Evolutionary conservation across 2,888 invertebrate species (phyloP).

Genomic region (Pomacea canaliculata): DNA sequence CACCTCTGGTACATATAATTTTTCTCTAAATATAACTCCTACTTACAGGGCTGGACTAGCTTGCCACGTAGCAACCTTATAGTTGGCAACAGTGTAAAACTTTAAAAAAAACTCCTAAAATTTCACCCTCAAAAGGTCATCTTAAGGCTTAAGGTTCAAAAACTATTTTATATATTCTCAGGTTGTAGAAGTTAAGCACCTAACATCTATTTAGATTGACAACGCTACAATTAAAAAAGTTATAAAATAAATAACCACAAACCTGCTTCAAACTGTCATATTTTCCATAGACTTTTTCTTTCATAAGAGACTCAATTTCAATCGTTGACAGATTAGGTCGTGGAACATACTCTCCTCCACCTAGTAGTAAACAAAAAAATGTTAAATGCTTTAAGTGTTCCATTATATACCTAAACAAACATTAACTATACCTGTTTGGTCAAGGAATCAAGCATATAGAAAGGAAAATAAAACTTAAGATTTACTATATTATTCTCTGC

Average conservation of each 20-base stretch:
- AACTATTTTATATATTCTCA: background rate
- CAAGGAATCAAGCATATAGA: background rate
- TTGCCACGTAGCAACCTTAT: too few relatives aligned
- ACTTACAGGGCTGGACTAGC: too few relatives aligned
- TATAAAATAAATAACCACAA: slow-evolving; percentile 10
- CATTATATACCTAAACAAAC: background rate
- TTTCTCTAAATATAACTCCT: too few relatives aligned
- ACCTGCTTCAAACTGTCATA: slow-evolving; percentile 62
- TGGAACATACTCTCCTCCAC: slow-evolving; percentile 25
- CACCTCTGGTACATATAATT: too few relatives aligned
- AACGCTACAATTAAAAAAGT: background rate
- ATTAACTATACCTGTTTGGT: background rate
- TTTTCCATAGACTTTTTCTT: slow-evolving; percentile 60
- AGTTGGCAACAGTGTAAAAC: too few relatives aligned
- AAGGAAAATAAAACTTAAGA: too few relatives aligned
- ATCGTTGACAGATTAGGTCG: slow-evolving; percentile 49
- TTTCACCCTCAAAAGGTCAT: too few relatives aligned
- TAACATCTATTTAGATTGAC: too few relatives aligned
- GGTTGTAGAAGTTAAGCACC: background rate
- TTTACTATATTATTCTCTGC: too few relatives aligned
- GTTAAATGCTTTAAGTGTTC: slow-evolving; percentile 1
- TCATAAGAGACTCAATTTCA: slow-evolving; percentile 61
- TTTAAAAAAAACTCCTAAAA: background rate
- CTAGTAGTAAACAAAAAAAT: slow-evolving; percentile 15
- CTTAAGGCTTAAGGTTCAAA: too few relatives aligned